phyloP scores from a whole-genome alignment of 2,888 invertebrate genomes.

The Lepidonotus clava region DNA sequence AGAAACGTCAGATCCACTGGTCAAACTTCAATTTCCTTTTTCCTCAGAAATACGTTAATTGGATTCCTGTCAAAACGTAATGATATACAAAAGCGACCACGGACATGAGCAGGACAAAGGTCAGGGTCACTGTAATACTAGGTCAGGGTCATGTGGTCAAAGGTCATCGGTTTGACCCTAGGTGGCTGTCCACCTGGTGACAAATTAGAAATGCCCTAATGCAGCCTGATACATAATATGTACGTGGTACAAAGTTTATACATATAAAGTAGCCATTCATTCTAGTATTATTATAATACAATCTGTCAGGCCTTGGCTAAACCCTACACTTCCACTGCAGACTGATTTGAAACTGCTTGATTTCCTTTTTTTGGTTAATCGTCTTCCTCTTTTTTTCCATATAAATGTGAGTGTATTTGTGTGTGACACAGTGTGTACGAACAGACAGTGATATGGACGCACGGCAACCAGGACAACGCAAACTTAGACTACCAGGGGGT shows the following conservation, averaged over 20 bases:
- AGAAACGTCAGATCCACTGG: background rate
- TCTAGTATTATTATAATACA: background rate
- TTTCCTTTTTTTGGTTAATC: background rate
- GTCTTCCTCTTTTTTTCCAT: background rate
- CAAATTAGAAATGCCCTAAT: slow-evolving; percentile 41
- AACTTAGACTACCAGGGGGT: slow-evolving; percentile 25
- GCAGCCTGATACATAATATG: too few relatives aligned
- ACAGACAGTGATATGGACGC: slow-evolving; percentile 47
- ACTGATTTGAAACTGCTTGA: slow-evolving; percentile 43
- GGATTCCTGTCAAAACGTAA: background rate
- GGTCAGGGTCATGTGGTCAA: slow-evolving; percentile 16
- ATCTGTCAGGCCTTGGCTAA: background rate
- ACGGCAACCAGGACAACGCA: slow-evolving; percentile 40
- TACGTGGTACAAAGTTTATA: too few relatives aligned
- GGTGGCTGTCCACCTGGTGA: too few relatives aligned
- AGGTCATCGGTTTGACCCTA: background rate
- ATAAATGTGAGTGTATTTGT: background rate
- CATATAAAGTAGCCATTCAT: background rate
- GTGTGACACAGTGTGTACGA: slow-evolving; percentile 42
- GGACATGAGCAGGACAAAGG: background rate
- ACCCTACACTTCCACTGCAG: slow-evolving; percentile 2
- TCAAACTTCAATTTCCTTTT: background rate
- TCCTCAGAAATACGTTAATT: background rate
- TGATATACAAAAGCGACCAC: background rate
- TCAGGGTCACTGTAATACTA: slow-evolving; percentile 50